These are phyloP conservation scores for Rallus crepitans DNA, from an alignment of 2,797 vertebrate genomes.

Conservation along the genomic window DNA sequence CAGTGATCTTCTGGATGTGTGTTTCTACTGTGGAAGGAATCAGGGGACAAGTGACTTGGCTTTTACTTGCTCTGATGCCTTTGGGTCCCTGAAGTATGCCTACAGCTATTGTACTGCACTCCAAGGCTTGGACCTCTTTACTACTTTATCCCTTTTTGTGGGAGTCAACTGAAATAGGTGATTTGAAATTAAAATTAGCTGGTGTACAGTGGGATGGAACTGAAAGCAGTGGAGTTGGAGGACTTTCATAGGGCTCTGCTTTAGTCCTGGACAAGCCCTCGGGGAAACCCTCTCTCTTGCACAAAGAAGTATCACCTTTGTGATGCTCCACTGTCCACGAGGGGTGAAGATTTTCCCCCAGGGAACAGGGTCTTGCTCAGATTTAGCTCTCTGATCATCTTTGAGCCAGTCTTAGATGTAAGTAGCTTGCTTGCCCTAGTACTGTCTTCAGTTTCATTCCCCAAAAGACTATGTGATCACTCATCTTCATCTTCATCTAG, in stretches of 20 bases:
- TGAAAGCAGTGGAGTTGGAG: neutral
- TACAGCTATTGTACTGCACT: neutral
- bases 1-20: neutral
- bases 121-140: neutral
- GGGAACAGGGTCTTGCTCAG: fast-evolving
- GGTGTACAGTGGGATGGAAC: neutral
- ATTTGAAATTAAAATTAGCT: neutral
- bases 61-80: neutral
- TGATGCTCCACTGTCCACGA: neutral
- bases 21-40: neutral
- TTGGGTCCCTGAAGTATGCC: neutral
- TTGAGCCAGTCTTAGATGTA: neutral
- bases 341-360: neutral
- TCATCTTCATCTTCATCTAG: slow-evolving; percentile 11
- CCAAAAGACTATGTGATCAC: neutral
- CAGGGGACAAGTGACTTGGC: neutral
- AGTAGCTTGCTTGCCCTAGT: neutral
- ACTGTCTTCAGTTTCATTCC: neutral
- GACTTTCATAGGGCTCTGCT: neutral
- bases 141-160: neutral
- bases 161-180: neutral
- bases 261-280: neutral
- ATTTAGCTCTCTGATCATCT: neutral
- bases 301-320: neutral
- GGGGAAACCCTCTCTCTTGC: neutral